Evolutionary conservation across 2,888 invertebrate genomes (phyloP), one percentile per base, ranked within the genome.

Genomic region (Lithophane semibrunnea): DNA sequence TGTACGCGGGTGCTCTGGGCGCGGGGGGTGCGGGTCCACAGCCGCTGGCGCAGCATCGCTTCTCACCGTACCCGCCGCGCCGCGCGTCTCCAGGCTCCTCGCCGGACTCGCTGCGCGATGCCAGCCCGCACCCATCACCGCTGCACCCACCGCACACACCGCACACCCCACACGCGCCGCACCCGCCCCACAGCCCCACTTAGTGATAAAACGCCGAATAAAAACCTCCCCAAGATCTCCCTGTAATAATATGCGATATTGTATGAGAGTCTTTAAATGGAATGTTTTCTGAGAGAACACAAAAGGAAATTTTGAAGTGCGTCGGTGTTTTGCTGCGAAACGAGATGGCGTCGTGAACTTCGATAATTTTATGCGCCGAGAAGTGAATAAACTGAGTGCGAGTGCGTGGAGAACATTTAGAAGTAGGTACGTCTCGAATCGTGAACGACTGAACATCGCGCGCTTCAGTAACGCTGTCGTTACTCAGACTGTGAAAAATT

Each of bases 21-120:
- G 84, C 88, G 12, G 89, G 87, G 8, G 89, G 87, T 5, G 67
- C 79, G 0, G 85, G 76, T 85, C 92, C 79, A 83, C 92, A 77
- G 75, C 89, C 90, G 83, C 93, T 97, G 87, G 95, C 97, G 67
- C 97, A 97, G 91, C 97, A 97, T 89, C 96, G 97, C 83, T 97
- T 97, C 92, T 97, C 97, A 9, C 97, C 97, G 63, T 97, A 97
- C 90, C 97, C 97, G 29, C 94, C 96, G 47, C 94, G 96, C 12
- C 94, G 96, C 37, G 89, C 95, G 1, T 97, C 97, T 1, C 97
- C 97, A 2, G 96, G 96, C 73, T 97, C 97, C 7, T 97, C 97
- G 16, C 97, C 97, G 49, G 97, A 97, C 93, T 97, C 97, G 79
- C 92, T 97, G 83, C 97, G 97, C 86, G 97, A 97, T 85, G 94